Evolutionary conservation across 2,797 vertebrate genomes (phyloP).

Genomic region (Acipenser ruthenus): DNA sequence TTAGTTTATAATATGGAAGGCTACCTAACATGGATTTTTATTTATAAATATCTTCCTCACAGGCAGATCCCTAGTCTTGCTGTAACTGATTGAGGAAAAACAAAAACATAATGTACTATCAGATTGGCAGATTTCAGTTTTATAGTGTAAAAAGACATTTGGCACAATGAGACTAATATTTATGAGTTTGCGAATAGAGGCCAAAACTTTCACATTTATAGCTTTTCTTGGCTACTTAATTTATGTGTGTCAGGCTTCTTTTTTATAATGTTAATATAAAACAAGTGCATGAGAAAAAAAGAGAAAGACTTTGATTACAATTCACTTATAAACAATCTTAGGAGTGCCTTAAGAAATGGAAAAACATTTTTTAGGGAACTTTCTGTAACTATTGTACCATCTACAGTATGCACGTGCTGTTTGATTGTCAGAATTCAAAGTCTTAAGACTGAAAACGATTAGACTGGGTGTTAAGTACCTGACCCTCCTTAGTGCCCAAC

Average conservation of each 20-base stretch:
- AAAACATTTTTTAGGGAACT: not conserved
- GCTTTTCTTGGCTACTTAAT: constrained; percentile 1
- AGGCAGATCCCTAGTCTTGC: not conserved
- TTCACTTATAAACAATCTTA: not conserved
- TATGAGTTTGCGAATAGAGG: not conserved
- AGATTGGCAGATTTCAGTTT: not conserved
- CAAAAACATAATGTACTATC: not conserved
- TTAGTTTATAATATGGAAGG: not conserved
- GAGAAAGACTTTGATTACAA: not conserved
- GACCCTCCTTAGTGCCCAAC: constrained; percentile 35
- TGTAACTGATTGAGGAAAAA: not conserved
- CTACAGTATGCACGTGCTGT: constrained; percentile 29
- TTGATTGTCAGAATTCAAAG: constrained; percentile 42
- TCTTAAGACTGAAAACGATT: constrained; percentile 58
- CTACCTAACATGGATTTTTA: not conserved
- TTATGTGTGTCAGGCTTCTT: not conserved
- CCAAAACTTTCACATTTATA: not conserved
- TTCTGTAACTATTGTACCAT: not conserved
- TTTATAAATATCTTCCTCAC: no score
- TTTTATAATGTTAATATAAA: not conserved
- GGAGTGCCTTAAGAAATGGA: not conserved
- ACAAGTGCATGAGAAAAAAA: not conserved
- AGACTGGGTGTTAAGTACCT: constrained; percentile 32
- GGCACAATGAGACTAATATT: not conserved
- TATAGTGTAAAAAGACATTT: not conserved